Evolutionary conservation across 2,113 vertebrate genomes (phyloP), one percentile per base, ranked within the genome.

Genomic region (Ceratotherium simum): DNA sequence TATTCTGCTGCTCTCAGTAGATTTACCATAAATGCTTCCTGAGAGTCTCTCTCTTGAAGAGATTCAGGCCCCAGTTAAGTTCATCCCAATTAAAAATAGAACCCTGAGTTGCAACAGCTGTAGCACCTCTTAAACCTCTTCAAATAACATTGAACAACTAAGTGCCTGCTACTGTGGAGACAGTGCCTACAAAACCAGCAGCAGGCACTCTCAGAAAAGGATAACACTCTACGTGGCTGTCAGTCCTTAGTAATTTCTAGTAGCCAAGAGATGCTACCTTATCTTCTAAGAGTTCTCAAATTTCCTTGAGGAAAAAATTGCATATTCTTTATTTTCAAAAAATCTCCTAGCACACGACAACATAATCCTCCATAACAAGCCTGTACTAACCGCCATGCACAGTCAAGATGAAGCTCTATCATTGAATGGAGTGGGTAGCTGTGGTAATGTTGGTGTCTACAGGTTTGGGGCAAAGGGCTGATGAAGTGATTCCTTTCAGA

Each of bases 41-140:
- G 56, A 97, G 83, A 96, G 84, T 81, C 97, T 97, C 92, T 92
- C 89, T 96, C 60, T 95, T 96, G 91, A 97, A 96, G 95, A 97
- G 95, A 97, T 76, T 98, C 87, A 96, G 96, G 64, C 39, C 54
- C 58, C 83, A 90, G 96, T 97, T 96, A 96, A 96, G 91, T 96
- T 96, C 97, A 91, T 90, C 87, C 67, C 78, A 94, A 95, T 98
- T 98, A 98, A 98, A 98, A 98, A 98, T 98, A 98, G 98, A 98
- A 98, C 94, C 83, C 72, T 87, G 83, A 97, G 97, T 90, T 42
- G 82, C 92, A 70, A 94, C 94, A 83, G 92, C 97, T 95, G 94
- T 88, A 91, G 95, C 60, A 46, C 95, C 97, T 97, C 97, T 98
- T 96, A 89, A 97, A 86, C 94, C 97, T 98, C 98, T 98, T 98